Evolutionary conservation across 2,888 invertebrate genomes (phyloP).

Genomic region (Anarsia innoxiella): DNA sequence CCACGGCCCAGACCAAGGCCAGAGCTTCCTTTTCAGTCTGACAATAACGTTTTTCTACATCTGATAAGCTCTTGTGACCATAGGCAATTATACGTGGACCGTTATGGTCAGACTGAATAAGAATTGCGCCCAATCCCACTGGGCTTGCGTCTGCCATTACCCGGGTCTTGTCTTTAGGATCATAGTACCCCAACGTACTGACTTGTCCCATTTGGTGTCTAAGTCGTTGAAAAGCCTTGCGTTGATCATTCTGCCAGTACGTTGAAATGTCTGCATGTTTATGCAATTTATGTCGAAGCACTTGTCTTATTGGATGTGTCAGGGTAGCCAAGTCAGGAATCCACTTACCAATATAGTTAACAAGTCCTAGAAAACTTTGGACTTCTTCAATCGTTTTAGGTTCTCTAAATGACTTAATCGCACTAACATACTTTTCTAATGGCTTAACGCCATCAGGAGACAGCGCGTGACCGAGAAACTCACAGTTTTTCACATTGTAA

Average conservation of each 20-base stretch:
- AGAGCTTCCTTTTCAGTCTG: conserved; percentile 29
- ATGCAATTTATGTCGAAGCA: conserved; percentile 13
- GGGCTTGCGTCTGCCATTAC: conserved; percentile 18
- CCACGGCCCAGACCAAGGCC: conserved; percentile 24
- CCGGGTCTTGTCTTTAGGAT: conserved; percentile 9
- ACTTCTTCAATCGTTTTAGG: not conserved
- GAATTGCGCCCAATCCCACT: conserved; percentile 12
- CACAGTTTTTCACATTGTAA: conserved; percentile 5
- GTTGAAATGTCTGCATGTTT: conserved; percentile 5
- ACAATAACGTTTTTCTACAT: conserved; percentile 23
- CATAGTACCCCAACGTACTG: conserved; percentile 15
- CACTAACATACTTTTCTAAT: conserved; percentile 20
- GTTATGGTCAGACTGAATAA: conserved; percentile 14
- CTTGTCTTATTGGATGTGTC: conserved; percentile 20
- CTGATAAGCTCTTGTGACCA: conserved; percentile 23
- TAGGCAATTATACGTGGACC: conserved; percentile 25
- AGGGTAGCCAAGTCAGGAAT: conserved; percentile 12
- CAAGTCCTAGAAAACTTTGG: conserved; percentile 11
- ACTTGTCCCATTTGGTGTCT: conserved; percentile 6
- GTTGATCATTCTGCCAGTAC: conserved; percentile 11
- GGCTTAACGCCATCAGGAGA: conserved; percentile 18
- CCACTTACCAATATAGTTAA: no score
- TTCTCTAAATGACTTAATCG: conserved; percentile 1
- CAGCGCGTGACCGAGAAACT: conserved; percentile 21
- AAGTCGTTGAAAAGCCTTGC: conserved; percentile 12